These are phyloP conservation scores for Oryzias woworae DNA, from an alignment of 2,113 vertebrate species.

Conservation along the genomic window DNA sequence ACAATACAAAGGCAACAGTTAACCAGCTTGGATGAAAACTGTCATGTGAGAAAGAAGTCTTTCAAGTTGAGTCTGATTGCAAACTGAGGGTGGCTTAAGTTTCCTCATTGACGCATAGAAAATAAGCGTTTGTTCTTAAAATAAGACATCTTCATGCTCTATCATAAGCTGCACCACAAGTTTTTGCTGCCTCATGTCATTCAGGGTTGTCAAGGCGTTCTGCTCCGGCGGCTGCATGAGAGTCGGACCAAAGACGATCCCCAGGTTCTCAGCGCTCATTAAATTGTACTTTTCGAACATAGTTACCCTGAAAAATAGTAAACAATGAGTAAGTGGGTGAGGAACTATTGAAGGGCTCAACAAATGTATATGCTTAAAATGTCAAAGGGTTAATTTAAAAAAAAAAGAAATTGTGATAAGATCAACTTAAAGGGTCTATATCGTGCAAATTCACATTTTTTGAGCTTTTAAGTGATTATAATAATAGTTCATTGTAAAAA, in stretches of 20 bases:
- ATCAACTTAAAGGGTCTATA: no score
- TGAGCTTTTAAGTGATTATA: no score
- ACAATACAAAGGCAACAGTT: slow-evolving; percentile 55
- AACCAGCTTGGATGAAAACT: slow-evolving; percentile 70
- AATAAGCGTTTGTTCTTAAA: slow-evolving; percentile 73
- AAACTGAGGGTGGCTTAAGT: slow-evolving; percentile 58
- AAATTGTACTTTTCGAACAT: slow-evolving; percentile 95
- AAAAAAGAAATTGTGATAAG: no score
- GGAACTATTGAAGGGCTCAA: background rate
- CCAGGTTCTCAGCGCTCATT: slow-evolving; percentile 95
- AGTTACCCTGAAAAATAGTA: slow-evolving; percentile 83
- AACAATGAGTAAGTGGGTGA: background rate
- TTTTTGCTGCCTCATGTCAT: slow-evolving; percentile 98
- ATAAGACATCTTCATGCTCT: slow-evolving; percentile 96
- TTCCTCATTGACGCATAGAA: slow-evolving; percentile 69
- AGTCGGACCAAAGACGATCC: slow-evolving; percentile 96
- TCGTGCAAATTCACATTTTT: no score
- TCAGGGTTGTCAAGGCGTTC: slow-evolving; percentile 91
- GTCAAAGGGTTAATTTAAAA: background rate
- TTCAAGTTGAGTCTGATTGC: slow-evolving; percentile 74
- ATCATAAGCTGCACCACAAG: slow-evolving; percentile 95
- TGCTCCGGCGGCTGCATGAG: slow-evolving; percentile 96
- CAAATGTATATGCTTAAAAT: background rate
- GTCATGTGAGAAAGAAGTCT: slow-evolving; percentile 78
- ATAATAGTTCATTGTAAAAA: no score